These are phyloP conservation scores for Bathynomus jamesi DNA, from an alignment of 1,140 invertebrate species.

Conservation along the genomic window DNA sequence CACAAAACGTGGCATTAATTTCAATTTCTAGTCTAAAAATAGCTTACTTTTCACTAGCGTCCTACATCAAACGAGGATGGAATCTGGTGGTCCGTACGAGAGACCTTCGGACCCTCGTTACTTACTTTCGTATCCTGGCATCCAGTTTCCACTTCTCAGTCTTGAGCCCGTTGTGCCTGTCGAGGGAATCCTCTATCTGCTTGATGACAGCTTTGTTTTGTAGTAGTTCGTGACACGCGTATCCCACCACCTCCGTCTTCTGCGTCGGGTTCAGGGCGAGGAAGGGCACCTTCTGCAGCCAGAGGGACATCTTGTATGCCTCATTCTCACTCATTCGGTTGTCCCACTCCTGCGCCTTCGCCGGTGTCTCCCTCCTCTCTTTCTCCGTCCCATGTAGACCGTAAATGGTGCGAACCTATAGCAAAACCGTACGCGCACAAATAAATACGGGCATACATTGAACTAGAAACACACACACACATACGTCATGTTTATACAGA, in stretches of 20 bases:
- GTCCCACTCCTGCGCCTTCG: constrained; percentile 33
- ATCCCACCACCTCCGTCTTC: constrained; percentile 78
- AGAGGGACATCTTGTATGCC: constrained; percentile 57
- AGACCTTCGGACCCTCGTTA: no score
- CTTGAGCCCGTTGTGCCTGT: constrained; percentile 46
- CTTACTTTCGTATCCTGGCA: constrained; percentile 42
- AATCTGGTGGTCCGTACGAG: no score
- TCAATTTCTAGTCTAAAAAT: no score
- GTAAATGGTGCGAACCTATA: constrained; percentile 26
- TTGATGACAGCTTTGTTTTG: constrained; percentile 77
- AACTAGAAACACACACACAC: no score
- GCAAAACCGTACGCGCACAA: not conserved
- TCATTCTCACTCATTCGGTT: constrained; percentile 31
- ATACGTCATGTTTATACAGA: no score
- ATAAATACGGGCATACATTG: no score
- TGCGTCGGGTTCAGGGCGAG: constrained; percentile 73
- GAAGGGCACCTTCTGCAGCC: constrained; percentile 65
- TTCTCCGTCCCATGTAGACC: constrained; percentile 28
- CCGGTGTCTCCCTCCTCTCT: constrained; percentile 21
- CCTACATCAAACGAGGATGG: no score
- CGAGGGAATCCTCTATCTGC: constrained; percentile 50
- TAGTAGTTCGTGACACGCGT: constrained; percentile 86
- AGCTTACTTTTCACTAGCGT: no score
- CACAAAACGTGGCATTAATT: no score
- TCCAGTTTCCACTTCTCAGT: constrained; percentile 71